Evolutionary conservation across 2,888 invertebrate genomes (phyloP), one percentile per base, ranked within the genome.

Genomic region (Drosophila meridiana): DNA sequence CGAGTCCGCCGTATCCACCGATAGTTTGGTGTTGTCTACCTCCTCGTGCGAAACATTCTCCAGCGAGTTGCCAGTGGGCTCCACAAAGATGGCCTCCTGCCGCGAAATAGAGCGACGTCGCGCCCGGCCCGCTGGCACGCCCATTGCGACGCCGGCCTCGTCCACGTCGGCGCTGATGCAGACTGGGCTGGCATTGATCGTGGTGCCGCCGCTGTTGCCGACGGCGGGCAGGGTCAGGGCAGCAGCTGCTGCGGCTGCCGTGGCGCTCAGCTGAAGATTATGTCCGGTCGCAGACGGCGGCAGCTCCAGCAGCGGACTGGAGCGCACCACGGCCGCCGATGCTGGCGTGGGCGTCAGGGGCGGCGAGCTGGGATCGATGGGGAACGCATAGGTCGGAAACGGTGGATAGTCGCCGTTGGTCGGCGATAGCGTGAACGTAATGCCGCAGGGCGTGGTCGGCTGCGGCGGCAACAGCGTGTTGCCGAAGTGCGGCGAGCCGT

Each of bases 81-180:
- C 96, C 42, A 96, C 96, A 84, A 97, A 96, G 87, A 97, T 95
- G 0, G 97, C 97, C 93, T 97, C 97, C 92, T 97, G 97, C 26
- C 97, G 95, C 65, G 96, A 96, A 87, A 97, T 96, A 8, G 97
- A 96, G 69, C 96, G 95, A 77, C 96, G 94, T 60, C 97, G 94
- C 69, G 94, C 66, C 14, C 65, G 93, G 1, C 94, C 94, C 69
- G 90, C 67, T 9, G 85, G 81, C 14, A 83, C 32, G 1, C 86
- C 84, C 73, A 89, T 81, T 9, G 87, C 89, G 0, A 84, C 72
- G 5, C 80, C 76, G 36, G 92, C 90, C 45, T 92, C 90, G 8
- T 82, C 83, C 13, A 77, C 80, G 60, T 83, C 80, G 56, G 76
- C 78, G 13, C 66, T 64, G 30, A 63, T 36, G 56, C 66, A 60